These are phyloP conservation scores for Aphaenogaster floridana DNA, from an alignment of 1,140 invertebrate species.

Conservation along the genomic window DNA sequence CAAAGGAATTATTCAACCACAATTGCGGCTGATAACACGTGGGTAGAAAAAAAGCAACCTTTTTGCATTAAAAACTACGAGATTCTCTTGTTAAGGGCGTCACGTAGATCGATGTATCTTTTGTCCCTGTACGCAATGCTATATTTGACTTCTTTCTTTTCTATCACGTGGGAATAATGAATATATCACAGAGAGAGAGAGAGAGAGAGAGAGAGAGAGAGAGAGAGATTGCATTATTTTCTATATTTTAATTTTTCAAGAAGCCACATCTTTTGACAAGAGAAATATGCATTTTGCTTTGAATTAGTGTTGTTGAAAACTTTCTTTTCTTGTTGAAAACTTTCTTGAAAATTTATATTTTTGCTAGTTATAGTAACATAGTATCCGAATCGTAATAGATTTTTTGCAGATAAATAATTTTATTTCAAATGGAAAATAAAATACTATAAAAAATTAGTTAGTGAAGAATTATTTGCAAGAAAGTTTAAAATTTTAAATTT, in stretches of 20 bases:
- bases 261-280: not conserved
- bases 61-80: conserved; percentile 27
- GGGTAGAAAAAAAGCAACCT: not conserved
- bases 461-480: not conserved
- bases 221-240: not conserved
- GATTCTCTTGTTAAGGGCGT: not conserved
- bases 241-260: not conserved
- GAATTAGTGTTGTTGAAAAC: not conserved
- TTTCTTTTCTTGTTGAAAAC: not conserved
- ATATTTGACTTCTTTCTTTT: conserved; percentile 14
- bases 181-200: not conserved
- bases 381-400: not conserved
- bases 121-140: not conserved
- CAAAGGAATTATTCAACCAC: conserved; percentile 22
- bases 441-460: not conserved
- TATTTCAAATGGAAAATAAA: not conserved
- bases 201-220: too few relatives aligned
- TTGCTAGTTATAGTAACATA: not conserved
- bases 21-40: conserved; percentile 5
- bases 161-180: not conserved
- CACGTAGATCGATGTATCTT: not conserved
- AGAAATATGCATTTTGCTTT: not conserved
- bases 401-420: not conserved
- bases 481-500: not conserved
- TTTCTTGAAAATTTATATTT: not conserved